These are phyloP conservation scores for Saccopteryx bilineata DNA, from an alignment of 2,113 vertebrate species.

Conservation along the genomic window DNA sequence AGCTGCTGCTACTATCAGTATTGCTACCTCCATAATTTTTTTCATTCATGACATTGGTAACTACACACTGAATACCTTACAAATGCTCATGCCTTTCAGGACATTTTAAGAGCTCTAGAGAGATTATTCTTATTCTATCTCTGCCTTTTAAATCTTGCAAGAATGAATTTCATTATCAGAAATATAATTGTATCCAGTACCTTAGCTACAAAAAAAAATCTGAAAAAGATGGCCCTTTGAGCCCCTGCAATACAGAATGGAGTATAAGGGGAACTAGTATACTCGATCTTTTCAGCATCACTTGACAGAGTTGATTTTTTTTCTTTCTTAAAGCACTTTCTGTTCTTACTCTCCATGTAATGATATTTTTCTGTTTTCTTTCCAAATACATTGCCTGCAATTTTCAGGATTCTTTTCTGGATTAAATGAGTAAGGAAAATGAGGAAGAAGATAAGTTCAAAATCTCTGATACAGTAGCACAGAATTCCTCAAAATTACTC, in stretches of 20 bases:
- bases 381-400: not conserved
- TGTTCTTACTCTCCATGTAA: not conserved
- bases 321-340: not conserved
- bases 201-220: not conserved
- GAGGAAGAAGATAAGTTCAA: not conserved
- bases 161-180: not conserved
- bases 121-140: not conserved
- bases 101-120: not conserved
- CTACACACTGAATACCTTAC: not conserved
- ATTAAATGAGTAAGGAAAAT: slow-evolving; percentile 10
- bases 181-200: not conserved
- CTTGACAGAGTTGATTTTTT: not conserved
- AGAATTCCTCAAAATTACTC: not conserved
- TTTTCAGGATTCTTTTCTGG: not conserved
- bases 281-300: not conserved
- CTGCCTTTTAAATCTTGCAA: not conserved
- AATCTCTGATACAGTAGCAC: not conserved
- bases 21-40: not conserved
- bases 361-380: not conserved
- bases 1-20: not conserved
- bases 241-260: not conserved
- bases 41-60: not conserved
- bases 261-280: not conserved
- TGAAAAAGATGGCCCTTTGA: not conserved
- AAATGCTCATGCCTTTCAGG: not conserved